Evolutionary conservation across 2,888 invertebrate genomes (phyloP), one percentile per base, ranked within the genome.

Genomic region (Drosophila kanekoi): DNA sequence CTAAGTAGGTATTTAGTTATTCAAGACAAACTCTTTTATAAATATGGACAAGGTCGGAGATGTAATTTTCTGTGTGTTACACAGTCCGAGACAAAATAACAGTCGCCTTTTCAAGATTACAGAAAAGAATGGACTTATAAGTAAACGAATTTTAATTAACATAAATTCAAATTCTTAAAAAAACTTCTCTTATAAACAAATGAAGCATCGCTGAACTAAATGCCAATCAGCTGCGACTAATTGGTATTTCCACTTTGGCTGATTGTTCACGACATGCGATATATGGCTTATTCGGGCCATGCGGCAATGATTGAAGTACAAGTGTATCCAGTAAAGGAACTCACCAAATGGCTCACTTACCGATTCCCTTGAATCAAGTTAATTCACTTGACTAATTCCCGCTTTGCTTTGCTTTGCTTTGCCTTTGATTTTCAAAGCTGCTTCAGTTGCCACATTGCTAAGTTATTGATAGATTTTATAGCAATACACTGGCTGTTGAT

Each of bases 391-490:
- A 68, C 54, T 77, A 60, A 68, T 64, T 52, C 43, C 48, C 38
- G 44, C 38, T 57, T 52, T 45, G 44, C 40, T 23, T 41, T 49
- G 43, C 52, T 38, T 14, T 40, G 49, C 49, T 72, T 52, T 56
- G 28, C 13, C 51, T 51, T 54, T 28, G 47, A 63, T 43, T 77
- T 63, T 56, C 53, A 48, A 44, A 68, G 64, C 75, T 69, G 58
- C 52, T 44, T 48, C 69, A 65, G 52, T 68, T 79, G 82, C 68
- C 67, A 66, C 51, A 60, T 59, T 54, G 58, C 67, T 37, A 44
- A 53, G 56, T 81, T 83, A 87, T 83, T 81, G 87, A 83, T 87
- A 49, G 76, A 59, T 65, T 54, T 70, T 72, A 70, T 84, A 63
- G 72, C 71, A 35, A 48, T 41, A 58, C 44, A 41, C 53, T 44